Conservation (phyloP, 2,888 invertebrate species). For the Cryptocephalus primarius region DNA sequence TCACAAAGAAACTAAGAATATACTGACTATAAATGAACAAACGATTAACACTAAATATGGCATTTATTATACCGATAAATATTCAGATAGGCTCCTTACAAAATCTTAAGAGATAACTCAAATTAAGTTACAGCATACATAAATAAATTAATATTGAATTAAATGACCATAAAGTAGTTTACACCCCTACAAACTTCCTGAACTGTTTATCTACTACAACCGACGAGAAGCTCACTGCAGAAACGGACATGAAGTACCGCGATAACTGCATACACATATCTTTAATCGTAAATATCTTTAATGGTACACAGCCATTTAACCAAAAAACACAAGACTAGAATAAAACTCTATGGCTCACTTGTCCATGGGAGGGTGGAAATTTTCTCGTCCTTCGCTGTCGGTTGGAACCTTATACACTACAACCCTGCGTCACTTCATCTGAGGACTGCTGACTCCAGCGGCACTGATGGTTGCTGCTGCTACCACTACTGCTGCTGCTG, state of each 20-base stretch:
- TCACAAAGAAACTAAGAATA: background rate
- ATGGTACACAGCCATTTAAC: slow-evolving; percentile 37
- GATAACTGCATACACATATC: background rate
- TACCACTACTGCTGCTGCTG: slow-evolving; percentile 26
- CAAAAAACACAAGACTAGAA: slow-evolving; percentile 27
- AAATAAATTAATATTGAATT: too few relatives aligned
- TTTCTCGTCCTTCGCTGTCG: slow-evolving; percentile 1
- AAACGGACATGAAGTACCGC: too few relatives aligned
- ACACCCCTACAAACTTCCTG: too few relatives aligned
- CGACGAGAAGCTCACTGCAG: too few relatives aligned
- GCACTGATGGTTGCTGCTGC: slow-evolving; percentile 34
- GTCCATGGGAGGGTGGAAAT: slow-evolving; percentile 5
- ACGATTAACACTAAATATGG: background rate
- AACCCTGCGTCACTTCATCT: slow-evolving; percentile 44
- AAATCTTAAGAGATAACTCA: too few relatives aligned
- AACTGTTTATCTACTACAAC: too few relatives aligned
- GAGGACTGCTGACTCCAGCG: slow-evolving; percentile 42
- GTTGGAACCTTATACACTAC: slow-evolving; percentile 39
- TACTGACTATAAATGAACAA: background rate
- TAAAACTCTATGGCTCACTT: slow-evolving; percentile 28
- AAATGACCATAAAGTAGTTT: too few relatives aligned
- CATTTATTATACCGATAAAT: background rate
- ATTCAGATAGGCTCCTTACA: too few relatives aligned
- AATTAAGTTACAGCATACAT: too few relatives aligned
- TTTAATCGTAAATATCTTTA: slow-evolving; percentile 24